A percentile compares a stretch with the other conserved stretches of the same genome.
Evolutionary conservation across 1,140 invertebrate species (phyloP).

Genomic region (Teleogryllus occipitalis): DNA sequence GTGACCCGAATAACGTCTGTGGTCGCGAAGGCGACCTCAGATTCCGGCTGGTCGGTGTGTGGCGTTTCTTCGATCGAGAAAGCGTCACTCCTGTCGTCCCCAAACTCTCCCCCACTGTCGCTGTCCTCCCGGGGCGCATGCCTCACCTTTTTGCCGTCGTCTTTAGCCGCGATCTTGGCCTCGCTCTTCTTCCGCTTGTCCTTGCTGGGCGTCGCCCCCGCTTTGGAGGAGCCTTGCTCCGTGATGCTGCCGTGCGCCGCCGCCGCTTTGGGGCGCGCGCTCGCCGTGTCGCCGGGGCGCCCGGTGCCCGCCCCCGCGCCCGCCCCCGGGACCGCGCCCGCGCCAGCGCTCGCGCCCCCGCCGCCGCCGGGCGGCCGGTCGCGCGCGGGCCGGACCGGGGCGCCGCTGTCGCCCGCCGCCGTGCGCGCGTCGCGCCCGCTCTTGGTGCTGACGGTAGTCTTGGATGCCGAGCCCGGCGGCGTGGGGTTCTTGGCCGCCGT

Average conservation of each 20-base stretch:
- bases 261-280: background rate
- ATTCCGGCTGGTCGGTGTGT: too few species aligned
- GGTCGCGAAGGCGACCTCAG: too few species aligned
- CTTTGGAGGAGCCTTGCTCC: background rate
- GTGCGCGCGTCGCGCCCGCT: background rate
- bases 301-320: too few species aligned
- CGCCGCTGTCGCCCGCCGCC: too few species aligned
- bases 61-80: background rate
- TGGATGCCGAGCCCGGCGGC: background rate
- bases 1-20: too few species aligned
- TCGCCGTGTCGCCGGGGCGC: background rate
- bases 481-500: background rate
- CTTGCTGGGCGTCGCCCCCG: background rate
- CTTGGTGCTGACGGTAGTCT: background rate
- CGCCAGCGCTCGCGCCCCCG: too few species aligned
- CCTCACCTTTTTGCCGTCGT: background rate
- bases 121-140: background rate
- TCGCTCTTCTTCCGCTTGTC: background rate
- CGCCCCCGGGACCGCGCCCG: too few species aligned
- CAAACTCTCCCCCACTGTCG: background rate
- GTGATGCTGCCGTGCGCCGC: background rate
- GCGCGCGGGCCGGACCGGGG: background rate
- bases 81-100: background rate
- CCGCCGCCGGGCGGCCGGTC: background rate
- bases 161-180: background rate